Conservation (phyloP, 2,113 vertebrate genomes). For the Halcyon senegalensis region DNA sequence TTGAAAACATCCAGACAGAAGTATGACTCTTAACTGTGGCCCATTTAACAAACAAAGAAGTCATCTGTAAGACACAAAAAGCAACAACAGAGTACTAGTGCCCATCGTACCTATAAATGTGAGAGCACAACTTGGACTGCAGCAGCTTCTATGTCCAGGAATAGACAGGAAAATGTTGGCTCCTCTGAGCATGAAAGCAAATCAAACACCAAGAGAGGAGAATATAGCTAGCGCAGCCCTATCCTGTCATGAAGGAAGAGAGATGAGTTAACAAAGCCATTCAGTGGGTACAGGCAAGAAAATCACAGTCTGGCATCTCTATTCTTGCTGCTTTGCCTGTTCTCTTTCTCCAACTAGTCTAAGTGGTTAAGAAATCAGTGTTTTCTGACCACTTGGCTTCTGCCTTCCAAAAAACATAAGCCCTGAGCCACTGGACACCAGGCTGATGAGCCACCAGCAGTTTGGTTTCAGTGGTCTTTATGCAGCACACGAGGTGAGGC, state of each 20-base stretch:
- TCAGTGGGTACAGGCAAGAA: not conserved
- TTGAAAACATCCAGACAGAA: not conserved
- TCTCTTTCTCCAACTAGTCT: not conserved
- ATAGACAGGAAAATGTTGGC: not conserved
- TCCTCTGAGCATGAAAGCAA: not conserved
- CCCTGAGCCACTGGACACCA: not conserved
- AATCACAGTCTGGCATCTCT: not conserved
- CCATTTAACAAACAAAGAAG: not conserved
- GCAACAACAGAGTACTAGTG: not conserved
- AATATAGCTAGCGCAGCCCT: not conserved
- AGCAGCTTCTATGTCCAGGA: not conserved
- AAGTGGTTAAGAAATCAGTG: not conserved
- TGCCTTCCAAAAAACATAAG: not conserved
- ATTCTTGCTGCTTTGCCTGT: not conserved
- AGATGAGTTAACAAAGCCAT: not conserved
- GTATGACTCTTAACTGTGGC: not conserved
- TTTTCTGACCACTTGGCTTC: not conserved
- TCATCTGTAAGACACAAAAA: not conserved
- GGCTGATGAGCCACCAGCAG: not conserved
- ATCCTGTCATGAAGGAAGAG: not conserved
- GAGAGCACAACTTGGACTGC: not conserved
- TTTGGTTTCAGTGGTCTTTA: not conserved
- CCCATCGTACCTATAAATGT: fast-evolving
- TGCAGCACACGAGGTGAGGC: not conserved
- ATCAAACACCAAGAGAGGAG: not conserved